A percentile compares a stretch with the other conserved stretches of the same genome.
Conservation (phyloP, 64 coral and sea anemone genomes). For the Exaiptasia diaphana region DNA sequence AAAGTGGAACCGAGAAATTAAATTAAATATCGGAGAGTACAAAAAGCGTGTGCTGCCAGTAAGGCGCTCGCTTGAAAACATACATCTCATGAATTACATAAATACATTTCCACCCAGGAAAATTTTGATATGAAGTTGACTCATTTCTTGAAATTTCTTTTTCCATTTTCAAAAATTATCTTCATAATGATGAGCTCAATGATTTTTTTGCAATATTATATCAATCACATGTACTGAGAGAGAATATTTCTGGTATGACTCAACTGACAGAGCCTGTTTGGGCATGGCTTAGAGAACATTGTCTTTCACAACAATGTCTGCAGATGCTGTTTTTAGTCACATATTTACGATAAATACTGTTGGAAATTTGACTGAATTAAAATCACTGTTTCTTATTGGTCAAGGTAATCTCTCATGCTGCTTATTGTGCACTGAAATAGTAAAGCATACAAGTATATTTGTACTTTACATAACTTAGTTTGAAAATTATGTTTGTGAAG, state of each 20-base stretch:
- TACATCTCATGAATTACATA: no score
- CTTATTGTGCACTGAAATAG: constrained; percentile 11
- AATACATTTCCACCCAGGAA: no score
- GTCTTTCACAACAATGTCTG: constrained; percentile 34
- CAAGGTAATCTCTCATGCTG: not conserved
- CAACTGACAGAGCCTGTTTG: constrained; percentile 24
- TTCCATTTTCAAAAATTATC: constrained; percentile 12
- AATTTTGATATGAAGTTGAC: no score
- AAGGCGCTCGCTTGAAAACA: no score
- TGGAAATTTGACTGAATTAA: constrained; percentile 25
- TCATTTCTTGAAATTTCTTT: no score
- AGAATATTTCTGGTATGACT: not conserved
- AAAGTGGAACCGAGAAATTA: no score
- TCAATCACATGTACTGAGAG: not conserved
- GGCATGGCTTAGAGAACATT: constrained; percentile 26
- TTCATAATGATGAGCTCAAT: constrained; percentile 3
- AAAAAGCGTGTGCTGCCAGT: no score
- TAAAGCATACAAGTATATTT: constrained; percentile 17
- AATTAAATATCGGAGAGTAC: no score
- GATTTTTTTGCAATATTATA: constrained; percentile 30
- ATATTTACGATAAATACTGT: constrained; percentile 24
- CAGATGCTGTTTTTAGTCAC: constrained; percentile 50
- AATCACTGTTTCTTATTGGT: constrained; percentile 35
- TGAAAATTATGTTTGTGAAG: constrained; percentile 56
- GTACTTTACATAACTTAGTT: constrained; percentile 47